Percentiles rank a stretch among this genome's conserved stretches.
These are phyloP conservation scores for Panulirus ornatus DNA, from an alignment of 1,140 invertebrate species.

Conservation along the genomic window DNA sequence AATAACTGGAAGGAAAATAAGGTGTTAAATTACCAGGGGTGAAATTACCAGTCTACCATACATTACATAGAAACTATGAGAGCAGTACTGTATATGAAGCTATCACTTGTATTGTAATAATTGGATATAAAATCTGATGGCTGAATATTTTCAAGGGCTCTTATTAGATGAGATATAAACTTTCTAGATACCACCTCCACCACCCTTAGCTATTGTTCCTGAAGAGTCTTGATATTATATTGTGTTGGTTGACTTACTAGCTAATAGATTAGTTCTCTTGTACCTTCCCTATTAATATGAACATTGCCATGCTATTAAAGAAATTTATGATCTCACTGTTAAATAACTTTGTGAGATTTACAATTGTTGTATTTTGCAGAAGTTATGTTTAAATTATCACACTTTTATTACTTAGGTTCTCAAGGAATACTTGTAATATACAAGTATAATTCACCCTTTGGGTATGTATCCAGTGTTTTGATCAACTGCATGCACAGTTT, in stretches of 20 bases:
- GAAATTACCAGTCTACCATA: too few relatives aligned
- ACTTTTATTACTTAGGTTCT: background rate
- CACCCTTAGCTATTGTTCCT: background rate
- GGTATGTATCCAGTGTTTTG: background rate
- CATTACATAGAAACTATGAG: too few relatives aligned
- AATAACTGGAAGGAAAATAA: too few relatives aligned
- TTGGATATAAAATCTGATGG: too few relatives aligned
- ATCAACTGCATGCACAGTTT: background rate
- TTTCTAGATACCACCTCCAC: background rate
- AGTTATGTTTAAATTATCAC: background rate
- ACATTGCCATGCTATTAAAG: background rate
- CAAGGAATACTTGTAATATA: background rate
- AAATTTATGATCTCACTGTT: constrained; percentile 14
- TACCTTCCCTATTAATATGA: constrained; percentile 27
- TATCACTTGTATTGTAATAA: too few relatives aligned
- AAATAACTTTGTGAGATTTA: background rate
- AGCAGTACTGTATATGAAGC: too few relatives aligned
- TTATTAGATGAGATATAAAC: too few relatives aligned
- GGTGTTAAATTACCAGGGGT: too few relatives aligned
- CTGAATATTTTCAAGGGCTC: too few relatives aligned
- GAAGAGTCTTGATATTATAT: background rate
- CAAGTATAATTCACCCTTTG: too few relatives aligned
- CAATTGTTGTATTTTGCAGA: background rate
- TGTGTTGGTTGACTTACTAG: background rate
- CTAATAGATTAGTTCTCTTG: background rate